Evolutionary conservation across 1,140 invertebrate species (phyloP), one percentile per base, ranked within the genome.

Genomic region (Hydropsyche tenuis): DNA sequence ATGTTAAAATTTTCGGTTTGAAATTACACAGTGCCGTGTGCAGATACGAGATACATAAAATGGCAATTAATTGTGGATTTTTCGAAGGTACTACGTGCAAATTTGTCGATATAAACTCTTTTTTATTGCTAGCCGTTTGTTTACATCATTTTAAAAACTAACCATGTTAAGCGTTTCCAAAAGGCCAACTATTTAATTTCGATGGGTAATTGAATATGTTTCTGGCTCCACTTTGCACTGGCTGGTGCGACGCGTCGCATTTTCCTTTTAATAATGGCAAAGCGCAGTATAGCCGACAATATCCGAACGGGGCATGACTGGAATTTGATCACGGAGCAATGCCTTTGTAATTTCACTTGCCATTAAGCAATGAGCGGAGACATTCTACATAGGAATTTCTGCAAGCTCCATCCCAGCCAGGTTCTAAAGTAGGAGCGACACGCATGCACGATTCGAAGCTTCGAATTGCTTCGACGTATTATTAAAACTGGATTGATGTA

Each of bases 321-420:
- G 73, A 77, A 75, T 77, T 75, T 75, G 76, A 77, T 77, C 76
- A 77, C 73, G 76, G 76, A 77, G 76, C 76, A 72, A 75, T 75
- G 76, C 76, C 73, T 75, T 75, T 75, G 73, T 77, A 77, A 77
- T 77, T 77, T 77, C 73, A 77, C 76, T 77, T 73, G 70, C 76
- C 76, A 77, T 77, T 77, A 77, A 77, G 76, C 76, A 77, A 77
- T 77, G 74, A 72, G 69, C 22, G 43, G 68, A 45, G 69, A 74
- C 53, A 74, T 68, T 48, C 72, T 66, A 22, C 45, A 42, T 18
- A 23, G 72, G 72, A 73, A 73, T 73, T 66, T 73, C 27, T 16
- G 6, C 51, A 42, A 25, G 14, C 7, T 56, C 42, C 12, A 23
- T 23, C 14, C 45, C 22, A 25, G 51, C 42, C 42, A 1, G 20